phyloP scores from a whole-genome alignment of 2,797 vertebrate genomes.

The Brotula barbata region DNA sequence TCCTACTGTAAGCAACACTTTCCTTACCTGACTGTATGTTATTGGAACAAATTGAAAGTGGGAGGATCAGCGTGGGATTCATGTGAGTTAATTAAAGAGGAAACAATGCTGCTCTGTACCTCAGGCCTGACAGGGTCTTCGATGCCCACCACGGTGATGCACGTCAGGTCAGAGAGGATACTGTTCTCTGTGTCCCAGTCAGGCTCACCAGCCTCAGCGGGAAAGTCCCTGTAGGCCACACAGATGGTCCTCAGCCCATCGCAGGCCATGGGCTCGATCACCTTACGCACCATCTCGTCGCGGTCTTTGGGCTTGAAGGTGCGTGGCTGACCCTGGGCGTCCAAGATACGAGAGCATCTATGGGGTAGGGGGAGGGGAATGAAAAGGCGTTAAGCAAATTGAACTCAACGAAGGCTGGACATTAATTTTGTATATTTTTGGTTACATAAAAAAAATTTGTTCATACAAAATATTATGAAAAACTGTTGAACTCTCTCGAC shows the following conservation, averaged over 20 bases:
- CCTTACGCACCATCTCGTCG: slow-evolving; percentile 91
- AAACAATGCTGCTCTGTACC: slow-evolving; percentile 75
- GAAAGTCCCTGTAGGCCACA: slow-evolving; percentile 91
- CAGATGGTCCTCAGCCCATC: slow-evolving; percentile 95
- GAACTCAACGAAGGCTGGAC: no score
- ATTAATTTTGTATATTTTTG: no score
- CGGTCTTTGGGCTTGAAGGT: slow-evolving; percentile 89
- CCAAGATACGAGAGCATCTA: slow-evolving; percentile 90
- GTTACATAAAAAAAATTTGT: no score
- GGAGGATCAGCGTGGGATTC: no score
- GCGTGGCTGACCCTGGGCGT: slow-evolving; percentile 80
- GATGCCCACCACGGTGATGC: slow-evolving; percentile 92
- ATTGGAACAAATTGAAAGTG: no score
- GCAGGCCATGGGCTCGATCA: slow-evolving; percentile 97
- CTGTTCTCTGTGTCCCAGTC: slow-evolving; percentile 90
- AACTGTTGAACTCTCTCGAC: no score
- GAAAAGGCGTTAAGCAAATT: no score
- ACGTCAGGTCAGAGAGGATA: slow-evolving; percentile 89
- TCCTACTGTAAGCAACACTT: no score
- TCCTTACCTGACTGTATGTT: no score
- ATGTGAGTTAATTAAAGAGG: no score
- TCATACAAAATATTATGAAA: no score
- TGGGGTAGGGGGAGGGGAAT: background rate
- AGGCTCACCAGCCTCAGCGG: slow-evolving; percentile 79
- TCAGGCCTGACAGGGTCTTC: slow-evolving; percentile 96